Percentiles rank a stretch among this genome's conserved stretches.
Conservation (phyloP, 2,888 invertebrate species). For the Scaptomyza polygonia region DNA sequence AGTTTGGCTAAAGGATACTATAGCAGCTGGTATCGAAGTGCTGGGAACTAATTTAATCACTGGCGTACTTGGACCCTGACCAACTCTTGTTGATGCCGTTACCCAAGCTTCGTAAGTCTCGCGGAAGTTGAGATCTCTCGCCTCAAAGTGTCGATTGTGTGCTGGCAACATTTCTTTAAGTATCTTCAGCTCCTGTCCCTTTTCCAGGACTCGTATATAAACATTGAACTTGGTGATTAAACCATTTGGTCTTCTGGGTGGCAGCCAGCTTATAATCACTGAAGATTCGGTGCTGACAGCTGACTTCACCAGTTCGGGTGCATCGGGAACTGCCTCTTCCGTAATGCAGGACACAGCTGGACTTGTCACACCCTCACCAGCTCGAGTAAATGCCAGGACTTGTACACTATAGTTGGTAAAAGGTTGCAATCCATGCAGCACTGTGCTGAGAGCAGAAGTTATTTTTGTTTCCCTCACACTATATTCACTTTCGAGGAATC, state of each 20-base stretch:
- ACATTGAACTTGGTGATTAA: conserved; percentile 87
- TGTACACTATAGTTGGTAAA: conserved; percentile 88
- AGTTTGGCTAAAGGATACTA: conserved; percentile 86
- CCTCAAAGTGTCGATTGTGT: conserved; percentile 85
- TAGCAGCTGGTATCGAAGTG: conserved; percentile 85
- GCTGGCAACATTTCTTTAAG: conserved; percentile 84
- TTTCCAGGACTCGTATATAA: conserved; percentile 86
- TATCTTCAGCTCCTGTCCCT: conserved; percentile 86
- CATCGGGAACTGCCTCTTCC: conserved; percentile 87
- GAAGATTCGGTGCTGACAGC: conserved; percentile 86
- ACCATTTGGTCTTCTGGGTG: conserved; percentile 88
- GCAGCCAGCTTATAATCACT: conserved; percentile 88
- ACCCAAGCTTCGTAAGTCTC: conserved; percentile 87
- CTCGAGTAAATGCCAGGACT: conserved; percentile 87
- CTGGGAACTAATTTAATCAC: conserved; percentile 85
- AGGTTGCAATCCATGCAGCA: conserved; percentile 86
- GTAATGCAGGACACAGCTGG: conserved; percentile 86
- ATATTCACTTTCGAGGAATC: conserved; percentile 81
- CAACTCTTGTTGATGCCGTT: conserved; percentile 87
- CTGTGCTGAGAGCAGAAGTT: conserved; percentile 85
- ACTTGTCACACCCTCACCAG: conserved; percentile 87
- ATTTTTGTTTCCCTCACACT: conserved; percentile 85
- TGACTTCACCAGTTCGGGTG: conserved; percentile 87
- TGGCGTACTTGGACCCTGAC: conserved; percentile 87
- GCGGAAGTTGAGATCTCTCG: conserved; percentile 85